phyloP scores from a whole-genome alignment of 2,888 invertebrate genomes.

The Boloria euphrosyne region DNA sequence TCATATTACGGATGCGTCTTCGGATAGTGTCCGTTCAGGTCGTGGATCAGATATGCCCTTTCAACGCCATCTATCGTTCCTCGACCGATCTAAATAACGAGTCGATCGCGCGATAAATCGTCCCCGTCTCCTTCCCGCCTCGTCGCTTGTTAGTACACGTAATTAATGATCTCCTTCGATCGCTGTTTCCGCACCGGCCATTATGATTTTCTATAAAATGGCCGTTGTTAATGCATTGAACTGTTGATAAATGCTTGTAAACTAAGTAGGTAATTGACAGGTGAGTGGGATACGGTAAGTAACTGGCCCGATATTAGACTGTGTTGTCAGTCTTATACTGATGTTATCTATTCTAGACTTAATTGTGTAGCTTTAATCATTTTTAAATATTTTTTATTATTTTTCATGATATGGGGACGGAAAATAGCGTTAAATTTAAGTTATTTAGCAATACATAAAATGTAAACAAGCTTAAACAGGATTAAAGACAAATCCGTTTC shows the following conservation, averaged over 20 bases:
- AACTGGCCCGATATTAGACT: slow-evolving; percentile 15
- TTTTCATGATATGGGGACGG: not conserved
- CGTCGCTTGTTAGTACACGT: slow-evolving; percentile 68
- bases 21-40: slow-evolving; percentile 48
- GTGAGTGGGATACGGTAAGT: slow-evolving; percentile 42
- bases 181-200: slow-evolving; percentile 55
- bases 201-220: slow-evolving; percentile 60
- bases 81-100: slow-evolving; percentile 74
- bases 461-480: slow-evolving; percentile 21
- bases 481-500: slow-evolving; percentile 23
- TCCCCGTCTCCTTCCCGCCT: slow-evolving; percentile 61
- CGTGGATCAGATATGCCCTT: slow-evolving; percentile 72
- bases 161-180: slow-evolving; percentile 71
- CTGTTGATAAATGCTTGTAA: slow-evolving; percentile 46
- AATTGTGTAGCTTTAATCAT: not conserved
- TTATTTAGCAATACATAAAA: not conserved
- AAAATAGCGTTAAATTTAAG: not conserved
- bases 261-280: slow-evolving; percentile 46
- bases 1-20: slow-evolving; percentile 13
- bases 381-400: not conserved
- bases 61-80: slow-evolving; percentile 73
- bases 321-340: slow-evolving; percentile 16
- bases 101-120: slow-evolving; percentile 72
- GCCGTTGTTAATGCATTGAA: slow-evolving; percentile 46
- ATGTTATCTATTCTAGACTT: slow-evolving; percentile 12